These are phyloP conservation scores for Tenualosa thibaudeaui DNA, from an alignment of 2,797 vertebrate species.

Conservation along the genomic window DNA sequence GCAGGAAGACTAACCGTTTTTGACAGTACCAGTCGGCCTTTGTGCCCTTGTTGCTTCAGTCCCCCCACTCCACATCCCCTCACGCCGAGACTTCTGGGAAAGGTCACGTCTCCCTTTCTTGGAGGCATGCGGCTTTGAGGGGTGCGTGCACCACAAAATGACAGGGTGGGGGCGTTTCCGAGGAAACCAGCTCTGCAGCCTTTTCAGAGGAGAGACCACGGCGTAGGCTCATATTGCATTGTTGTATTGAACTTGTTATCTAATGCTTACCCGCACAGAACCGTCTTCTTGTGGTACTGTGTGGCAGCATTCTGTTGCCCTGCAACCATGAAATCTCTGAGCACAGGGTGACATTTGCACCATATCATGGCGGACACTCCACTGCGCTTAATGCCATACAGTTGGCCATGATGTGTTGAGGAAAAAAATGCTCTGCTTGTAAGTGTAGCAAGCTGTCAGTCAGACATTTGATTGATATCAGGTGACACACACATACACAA, in stretches of 20 bases:
- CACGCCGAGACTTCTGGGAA: slow-evolving; percentile 53
- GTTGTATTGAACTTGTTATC: neutral
- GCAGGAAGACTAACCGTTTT: slow-evolving; percentile 60
- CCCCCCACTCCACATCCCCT: slow-evolving; percentile 37
- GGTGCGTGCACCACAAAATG: slow-evolving; percentile 13
- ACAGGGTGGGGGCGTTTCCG: slow-evolving; percentile 25
- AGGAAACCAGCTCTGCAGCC: neutral
- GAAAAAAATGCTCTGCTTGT: too few species aligned
- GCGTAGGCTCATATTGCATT: neutral
- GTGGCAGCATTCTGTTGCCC: neutral
- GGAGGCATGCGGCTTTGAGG: slow-evolving; percentile 40
- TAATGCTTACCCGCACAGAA: neutral
- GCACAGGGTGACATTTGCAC: too few species aligned
- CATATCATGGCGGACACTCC: too few species aligned
- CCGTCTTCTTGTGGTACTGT: neutral
- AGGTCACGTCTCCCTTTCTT: slow-evolving; percentile 58
- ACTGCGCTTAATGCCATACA: too few species aligned
- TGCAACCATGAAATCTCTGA: neutral
- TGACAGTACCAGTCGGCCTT: slow-evolving; percentile 61
- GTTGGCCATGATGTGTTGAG: too few species aligned
- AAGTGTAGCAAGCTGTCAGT: too few species aligned
- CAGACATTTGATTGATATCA: neutral
- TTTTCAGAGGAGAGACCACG: neutral
- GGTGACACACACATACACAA: neutral
- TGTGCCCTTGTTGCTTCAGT: slow-evolving; percentile 51